Evolutionary conservation across 2,797 vertebrate species (phyloP), one percentile per base, ranked within the genome.

Genomic region (Enoplosus armatus): DNA sequence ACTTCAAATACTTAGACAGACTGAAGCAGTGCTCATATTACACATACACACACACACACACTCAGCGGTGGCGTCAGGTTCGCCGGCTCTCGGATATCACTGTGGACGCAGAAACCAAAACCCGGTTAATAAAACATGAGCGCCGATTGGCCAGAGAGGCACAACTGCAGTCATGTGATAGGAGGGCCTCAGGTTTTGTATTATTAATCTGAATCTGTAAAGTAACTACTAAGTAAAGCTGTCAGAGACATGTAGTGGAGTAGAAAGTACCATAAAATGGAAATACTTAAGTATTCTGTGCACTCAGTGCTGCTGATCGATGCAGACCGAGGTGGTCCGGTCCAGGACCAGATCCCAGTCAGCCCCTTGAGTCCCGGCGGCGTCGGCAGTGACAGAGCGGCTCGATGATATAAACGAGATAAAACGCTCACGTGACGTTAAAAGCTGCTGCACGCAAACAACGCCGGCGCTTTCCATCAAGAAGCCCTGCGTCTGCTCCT

Each of bases 41-140:
- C 76, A 33, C 58, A 74, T 68, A 72, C 71, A 75, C 64, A 75
- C 72, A 67, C 24, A 83, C 35, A 75, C 11, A 67, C 86, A 89
- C 72, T 95, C 93, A 94, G 93, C 89, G 71, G 35, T 31, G 71
- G 87, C 56, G 75, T 95, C 88, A n/a, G 77, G 87, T 94, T 94
- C 85, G 6, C 53, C 2, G 39, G 67, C 74, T 89, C 90, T 94
- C 89, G 59, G 75, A 94, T 94, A 82, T 94, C 94, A 88, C 92
- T 63, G 68, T 18, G 77, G 85, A 79, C 35, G 76, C 93, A 86
- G 90, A 94, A 94, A 91, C 90, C 73, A 89, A 83, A 89, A 81
- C 89, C 85, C 26, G 12, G 35, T 95, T 83, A 94, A 95, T 95
- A 96, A 96, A 94, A 91, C 74, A 95, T 95, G 91, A 94, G 84